A percentile compares a stretch with the other conserved stretches of the same genome.
These are phyloP conservation scores for Camponotus vicinus DNA, from an alignment of 1,140 invertebrate species.

Conservation along the genomic window DNA sequence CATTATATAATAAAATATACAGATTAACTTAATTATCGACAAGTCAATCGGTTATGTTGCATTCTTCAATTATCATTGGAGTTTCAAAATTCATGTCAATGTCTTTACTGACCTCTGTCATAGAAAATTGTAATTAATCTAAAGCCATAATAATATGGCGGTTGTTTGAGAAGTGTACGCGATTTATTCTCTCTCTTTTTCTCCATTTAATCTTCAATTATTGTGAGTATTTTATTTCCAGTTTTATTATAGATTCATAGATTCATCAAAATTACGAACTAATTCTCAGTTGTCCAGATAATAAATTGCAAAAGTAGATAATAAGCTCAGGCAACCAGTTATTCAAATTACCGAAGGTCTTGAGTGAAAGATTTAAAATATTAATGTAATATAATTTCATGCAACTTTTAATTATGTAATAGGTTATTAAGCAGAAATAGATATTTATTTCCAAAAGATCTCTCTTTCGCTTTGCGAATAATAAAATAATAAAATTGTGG, in stretches of 20 bases:
- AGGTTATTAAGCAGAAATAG: background rate
- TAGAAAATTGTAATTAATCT: background rate
- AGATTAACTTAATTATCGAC: background rate
- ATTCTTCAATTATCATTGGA: background rate
- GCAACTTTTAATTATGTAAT: background rate
- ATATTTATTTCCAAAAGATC: background rate
- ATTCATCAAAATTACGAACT: no score
- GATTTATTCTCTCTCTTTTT: no score
- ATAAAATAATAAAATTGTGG: background rate
- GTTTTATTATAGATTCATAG: no score
- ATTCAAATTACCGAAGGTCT: background rate
- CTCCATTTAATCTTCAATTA: background rate
- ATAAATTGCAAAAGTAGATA: no score
- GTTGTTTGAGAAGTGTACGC: background rate
- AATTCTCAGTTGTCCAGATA: no score
- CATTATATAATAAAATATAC: background rate
- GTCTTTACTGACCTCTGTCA: slow-evolving; percentile 22
- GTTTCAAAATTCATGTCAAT: background rate
- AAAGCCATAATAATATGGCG: background rate
- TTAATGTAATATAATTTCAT: background rate
- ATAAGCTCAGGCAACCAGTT: background rate
- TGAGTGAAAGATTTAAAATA: background rate
- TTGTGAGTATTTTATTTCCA: no score
- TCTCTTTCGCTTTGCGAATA: background rate
- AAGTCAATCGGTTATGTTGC: no score